A percentile compares a stretch with the other conserved stretches of the same genome.
Evolutionary conservation across 2,888 invertebrate species (phyloP).

Genomic region (Thera obeliscata): DNA sequence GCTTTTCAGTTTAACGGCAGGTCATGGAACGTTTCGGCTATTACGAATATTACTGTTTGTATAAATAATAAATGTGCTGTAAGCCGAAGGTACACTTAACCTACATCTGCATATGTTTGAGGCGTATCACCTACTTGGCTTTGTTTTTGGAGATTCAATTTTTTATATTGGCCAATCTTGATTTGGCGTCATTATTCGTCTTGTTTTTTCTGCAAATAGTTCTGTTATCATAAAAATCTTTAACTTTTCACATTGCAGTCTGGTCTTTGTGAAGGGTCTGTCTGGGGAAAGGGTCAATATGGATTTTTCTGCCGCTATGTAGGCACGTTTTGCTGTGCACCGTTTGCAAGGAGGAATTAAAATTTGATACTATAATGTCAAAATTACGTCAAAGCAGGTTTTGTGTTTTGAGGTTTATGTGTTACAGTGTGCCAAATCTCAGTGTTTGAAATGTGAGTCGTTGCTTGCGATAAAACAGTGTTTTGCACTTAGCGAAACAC

Average conservation of each 20-base stretch:
- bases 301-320: too few relatives aligned
- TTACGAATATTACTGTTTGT: slow-evolving; percentile 26
- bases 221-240: background rate
- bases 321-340: too few relatives aligned
- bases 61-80: slow-evolving; percentile 26
- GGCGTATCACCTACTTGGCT: background rate
- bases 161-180: too few relatives aligned
- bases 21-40: slow-evolving; percentile 36
- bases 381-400: too few relatives aligned
- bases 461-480: slow-evolving; percentile 18
- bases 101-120: slow-evolving; percentile 20
- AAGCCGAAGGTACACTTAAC: slow-evolving; percentile 22
- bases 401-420: slow-evolving; percentile 4
- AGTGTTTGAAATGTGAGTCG: slow-evolving; percentile 15
- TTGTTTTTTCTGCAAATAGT: too few relatives aligned
- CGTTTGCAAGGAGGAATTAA: too few relatives aligned
- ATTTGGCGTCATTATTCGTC: too few relatives aligned
- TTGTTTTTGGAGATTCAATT: too few relatives aligned
- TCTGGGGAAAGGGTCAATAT: too few relatives aligned
- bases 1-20: slow-evolving; percentile 38
- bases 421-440: slow-evolving; percentile 24
- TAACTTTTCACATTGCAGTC: too few relatives aligned
- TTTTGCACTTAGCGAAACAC: slow-evolving; percentile 31
- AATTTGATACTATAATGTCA: too few relatives aligned
- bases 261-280: too few relatives aligned